Evolutionary conservation across 2,113 vertebrate genomes (phyloP).

Genomic region (Tiliqua scincoides): DNA sequence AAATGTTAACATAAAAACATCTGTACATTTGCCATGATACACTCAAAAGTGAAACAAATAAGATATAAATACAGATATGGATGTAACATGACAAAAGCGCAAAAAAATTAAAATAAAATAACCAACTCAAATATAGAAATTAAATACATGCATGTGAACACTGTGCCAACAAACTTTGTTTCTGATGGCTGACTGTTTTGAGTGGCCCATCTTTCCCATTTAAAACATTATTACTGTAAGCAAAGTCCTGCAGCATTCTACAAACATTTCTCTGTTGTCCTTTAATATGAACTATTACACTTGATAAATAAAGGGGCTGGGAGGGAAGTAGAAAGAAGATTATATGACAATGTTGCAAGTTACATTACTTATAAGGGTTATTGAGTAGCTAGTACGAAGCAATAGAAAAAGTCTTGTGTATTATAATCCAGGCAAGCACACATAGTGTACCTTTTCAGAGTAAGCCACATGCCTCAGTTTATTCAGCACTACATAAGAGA

Average conservation of each 20-base stretch:
- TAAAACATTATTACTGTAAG: slow-evolving; percentile 74
- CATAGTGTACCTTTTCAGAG: slow-evolving; percentile 71
- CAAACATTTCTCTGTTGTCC: slow-evolving; percentile 71
- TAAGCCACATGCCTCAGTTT: slow-evolving; percentile 73
- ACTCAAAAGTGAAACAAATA: slow-evolving; percentile 86
- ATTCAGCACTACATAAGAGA: slow-evolving; percentile 75
- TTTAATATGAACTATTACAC: slow-evolving; percentile 70
- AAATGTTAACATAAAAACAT: slow-evolving; percentile 90
- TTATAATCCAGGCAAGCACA: slow-evolving; percentile 74
- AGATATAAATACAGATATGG: slow-evolving; percentile 95
- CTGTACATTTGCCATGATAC: slow-evolving; percentile 93
- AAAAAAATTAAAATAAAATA: slow-evolving; percentile 46
- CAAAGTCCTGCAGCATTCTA: slow-evolving; percentile 74
- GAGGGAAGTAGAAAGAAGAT: slow-evolving; percentile 65
- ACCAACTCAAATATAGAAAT: slow-evolving; percentile 47
- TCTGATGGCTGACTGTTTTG: slow-evolving; percentile 66
- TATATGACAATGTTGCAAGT: slow-evolving; percentile 67
- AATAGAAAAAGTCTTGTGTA: slow-evolving; percentile 63
- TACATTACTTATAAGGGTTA: slow-evolving; percentile 69
- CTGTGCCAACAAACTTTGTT: slow-evolving; percentile 72
- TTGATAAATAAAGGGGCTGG: slow-evolving; percentile 76
- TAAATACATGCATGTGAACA: slow-evolving; percentile 85
- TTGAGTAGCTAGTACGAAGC: slow-evolving; percentile 73
- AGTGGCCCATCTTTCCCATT: slow-evolving; percentile 60
- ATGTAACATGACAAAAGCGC: slow-evolving; percentile 86